Evolutionary conservation across 2,888 invertebrate species (phyloP).

Genomic region (Byasa hedistus): DNA sequence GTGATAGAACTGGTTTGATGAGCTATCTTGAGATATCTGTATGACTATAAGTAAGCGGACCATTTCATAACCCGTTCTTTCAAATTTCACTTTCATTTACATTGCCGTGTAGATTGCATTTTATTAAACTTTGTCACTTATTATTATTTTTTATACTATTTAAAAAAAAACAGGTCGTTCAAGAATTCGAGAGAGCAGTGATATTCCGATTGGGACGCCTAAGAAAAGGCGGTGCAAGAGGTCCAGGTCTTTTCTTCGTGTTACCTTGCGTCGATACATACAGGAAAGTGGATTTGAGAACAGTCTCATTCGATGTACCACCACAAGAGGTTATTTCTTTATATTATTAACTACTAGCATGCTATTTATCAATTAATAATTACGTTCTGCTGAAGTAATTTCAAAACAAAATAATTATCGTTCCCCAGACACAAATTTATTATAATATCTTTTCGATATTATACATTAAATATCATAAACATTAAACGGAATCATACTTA

Average conservation of each 20-base stretch:
- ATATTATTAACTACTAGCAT: too few species aligned
- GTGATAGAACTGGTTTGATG: background rate
- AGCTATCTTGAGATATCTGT: background rate
- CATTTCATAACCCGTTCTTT: background rate
- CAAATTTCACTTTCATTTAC: background rate
- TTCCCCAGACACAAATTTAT: too few species aligned
- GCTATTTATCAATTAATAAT: too few species aligned
- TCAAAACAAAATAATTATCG: too few species aligned
- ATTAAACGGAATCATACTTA: background rate
- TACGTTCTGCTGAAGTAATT: too few species aligned
- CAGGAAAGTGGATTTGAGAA: conserved; percentile 94
- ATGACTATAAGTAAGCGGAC: background rate
- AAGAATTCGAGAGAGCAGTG: conserved; percentile 92
- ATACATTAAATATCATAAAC: background rate
- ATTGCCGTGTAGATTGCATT: too few species aligned
- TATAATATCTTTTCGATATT: background rate
- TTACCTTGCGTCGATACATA: conserved; percentile 96
- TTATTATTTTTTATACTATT: background rate
- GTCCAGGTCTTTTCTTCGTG: conserved; percentile 95
- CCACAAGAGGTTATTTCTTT: conserved; percentile 89
- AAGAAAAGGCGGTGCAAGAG: conserved; percentile 86
- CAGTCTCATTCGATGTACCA: conserved; percentile 97
- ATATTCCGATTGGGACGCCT: conserved; percentile 93
- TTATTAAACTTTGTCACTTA: too few species aligned
- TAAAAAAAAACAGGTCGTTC: conserved; percentile 81